These are phyloP conservation scores for Lontra canadensis DNA, from an alignment of 2,113 vertebrate species.

Conservation along the genomic window DNA sequence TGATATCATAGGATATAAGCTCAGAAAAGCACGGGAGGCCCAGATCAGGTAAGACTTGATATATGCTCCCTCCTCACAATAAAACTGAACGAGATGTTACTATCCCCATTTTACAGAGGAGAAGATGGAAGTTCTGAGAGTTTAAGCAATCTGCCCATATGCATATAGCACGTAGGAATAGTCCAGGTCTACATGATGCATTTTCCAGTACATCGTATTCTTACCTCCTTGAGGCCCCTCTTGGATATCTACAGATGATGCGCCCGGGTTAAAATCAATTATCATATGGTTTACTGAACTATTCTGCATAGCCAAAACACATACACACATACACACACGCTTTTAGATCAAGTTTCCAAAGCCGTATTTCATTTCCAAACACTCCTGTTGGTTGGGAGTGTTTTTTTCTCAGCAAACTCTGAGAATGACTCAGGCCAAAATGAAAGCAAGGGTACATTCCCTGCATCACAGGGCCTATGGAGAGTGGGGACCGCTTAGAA, in stretches of 20 bases:
- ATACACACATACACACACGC: not conserved
- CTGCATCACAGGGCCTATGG: not conserved
- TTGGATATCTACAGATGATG: not conserved
- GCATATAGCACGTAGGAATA: not conserved
- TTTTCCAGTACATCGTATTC: not conserved
- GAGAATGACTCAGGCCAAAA: not conserved
- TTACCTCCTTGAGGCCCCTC: not conserved
- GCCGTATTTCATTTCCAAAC: not conserved
- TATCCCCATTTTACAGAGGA: not conserved
- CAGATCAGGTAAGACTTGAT: not conserved
- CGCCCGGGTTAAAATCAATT: not conserved
- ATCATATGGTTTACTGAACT: not conserved
- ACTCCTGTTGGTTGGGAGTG: not conserved
- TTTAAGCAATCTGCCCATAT: not conserved
- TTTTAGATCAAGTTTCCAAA: not conserved
- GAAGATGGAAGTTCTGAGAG: not conserved
- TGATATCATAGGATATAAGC: not conserved
- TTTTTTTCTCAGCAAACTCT: not conserved
- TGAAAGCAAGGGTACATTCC: not conserved
- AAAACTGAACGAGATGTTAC: not conserved
- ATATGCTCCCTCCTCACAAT: not conserved
- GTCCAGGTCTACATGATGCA: not conserved
- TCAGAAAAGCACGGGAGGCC: not conserved
- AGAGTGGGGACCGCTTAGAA: not conserved
- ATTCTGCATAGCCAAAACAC: not conserved